These are phyloP conservation scores for Torymus texanus DNA, from an alignment of 2,888 invertebrate genomes.

Conservation along the genomic window DNA sequence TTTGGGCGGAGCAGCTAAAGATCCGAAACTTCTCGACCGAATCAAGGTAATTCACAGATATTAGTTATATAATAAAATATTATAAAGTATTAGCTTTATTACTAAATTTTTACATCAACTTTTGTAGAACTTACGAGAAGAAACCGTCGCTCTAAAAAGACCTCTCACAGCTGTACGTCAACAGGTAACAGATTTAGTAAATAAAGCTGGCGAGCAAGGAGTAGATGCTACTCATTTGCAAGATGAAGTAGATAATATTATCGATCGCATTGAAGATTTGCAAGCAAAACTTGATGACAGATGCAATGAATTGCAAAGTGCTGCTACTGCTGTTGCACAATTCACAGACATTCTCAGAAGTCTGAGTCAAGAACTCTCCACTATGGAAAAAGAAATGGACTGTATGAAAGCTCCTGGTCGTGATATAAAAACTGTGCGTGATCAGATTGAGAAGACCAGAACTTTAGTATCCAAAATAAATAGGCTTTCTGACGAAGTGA, in stretches of 20 bases:
- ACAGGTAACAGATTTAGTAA: slow-evolving; percentile 85
- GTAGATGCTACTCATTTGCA: slow-evolving; percentile 86
- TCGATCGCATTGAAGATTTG: slow-evolving; percentile 86
- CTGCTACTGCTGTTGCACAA: slow-evolving; percentile 89
- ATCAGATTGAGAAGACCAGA: slow-evolving; percentile 88
- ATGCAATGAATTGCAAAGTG: slow-evolving; percentile 87
- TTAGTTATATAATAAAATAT: not conserved
- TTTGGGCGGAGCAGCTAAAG: slow-evolving; percentile 84
- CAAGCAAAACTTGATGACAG: slow-evolving; percentile 87
- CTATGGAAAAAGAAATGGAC: slow-evolving; percentile 89
- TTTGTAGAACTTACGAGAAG: slow-evolving; percentile 82
- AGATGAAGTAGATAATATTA: slow-evolving; percentile 86
- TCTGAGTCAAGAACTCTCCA: slow-evolving; percentile 85
- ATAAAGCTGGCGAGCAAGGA: slow-evolving; percentile 85
- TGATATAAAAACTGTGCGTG: slow-evolving; percentile 88
- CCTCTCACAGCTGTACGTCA: slow-evolving; percentile 82
- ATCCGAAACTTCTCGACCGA: slow-evolving; percentile 89
- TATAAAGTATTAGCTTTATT: not conserved
- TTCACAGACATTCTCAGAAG: slow-evolving; percentile 92
- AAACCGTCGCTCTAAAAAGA: slow-evolving; percentile 85
- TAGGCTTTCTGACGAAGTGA: slow-evolving; percentile 81
- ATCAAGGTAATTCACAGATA: slow-evolving; percentile 79
- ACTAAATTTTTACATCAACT: not conserved
- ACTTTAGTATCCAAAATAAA: slow-evolving; percentile 82
- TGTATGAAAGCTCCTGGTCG: slow-evolving; percentile 90